Percentiles rank a stretch among this genome's conserved stretches.
Evolutionary conservation across 2,888 invertebrate species (phyloP).

Genomic region (Athetis lepigone): DNA sequence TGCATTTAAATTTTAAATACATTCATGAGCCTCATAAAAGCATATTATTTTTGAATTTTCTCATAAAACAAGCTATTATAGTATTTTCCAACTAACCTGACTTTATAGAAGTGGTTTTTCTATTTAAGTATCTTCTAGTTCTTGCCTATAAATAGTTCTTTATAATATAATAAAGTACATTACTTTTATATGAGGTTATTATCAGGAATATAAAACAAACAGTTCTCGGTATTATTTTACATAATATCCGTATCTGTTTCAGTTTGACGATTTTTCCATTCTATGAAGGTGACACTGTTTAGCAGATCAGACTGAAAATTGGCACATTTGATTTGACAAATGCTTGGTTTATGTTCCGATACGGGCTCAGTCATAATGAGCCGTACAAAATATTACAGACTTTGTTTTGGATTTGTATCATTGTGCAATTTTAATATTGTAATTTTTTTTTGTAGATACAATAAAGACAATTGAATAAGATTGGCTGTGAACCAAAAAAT

Average conservation of each 20-base stretch:
- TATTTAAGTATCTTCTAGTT: constrained; percentile 6
- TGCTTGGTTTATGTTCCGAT: constrained; percentile 24
- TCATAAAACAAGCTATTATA: constrained; percentile 24
- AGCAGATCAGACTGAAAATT: constrained; percentile 38
- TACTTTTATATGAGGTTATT: neutral
- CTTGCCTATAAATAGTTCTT: constrained; percentile 8
- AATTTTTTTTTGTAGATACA: constrained; percentile 8
- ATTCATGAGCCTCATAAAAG: constrained; percentile 40
- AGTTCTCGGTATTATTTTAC: neutral
- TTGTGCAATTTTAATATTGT: constrained; percentile 12
- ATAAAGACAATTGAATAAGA: constrained; percentile 33
- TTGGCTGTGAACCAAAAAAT: constrained; percentile 34
- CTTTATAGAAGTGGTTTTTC: constrained; percentile 16
- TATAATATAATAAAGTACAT: neutral
- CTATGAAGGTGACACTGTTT: constrained; percentile 43
- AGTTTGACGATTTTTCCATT: constrained; percentile 43
- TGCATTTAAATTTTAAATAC: constrained; percentile 40
- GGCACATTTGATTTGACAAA: constrained; percentile 28
- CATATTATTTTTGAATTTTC: constrained; percentile 35
- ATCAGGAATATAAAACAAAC: neutral
- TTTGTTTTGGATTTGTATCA: neutral
- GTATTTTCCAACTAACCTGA: constrained; percentile 24
- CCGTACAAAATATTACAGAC: neutral
- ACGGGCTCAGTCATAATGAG: constrained; percentile 22
- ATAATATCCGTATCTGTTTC: neutral